A percentile compares a stretch with the other conserved stretches of the same genome.
phyloP scores from a whole-genome alignment of 2,888 invertebrate species.

The Drosophila greeni region DNA sequence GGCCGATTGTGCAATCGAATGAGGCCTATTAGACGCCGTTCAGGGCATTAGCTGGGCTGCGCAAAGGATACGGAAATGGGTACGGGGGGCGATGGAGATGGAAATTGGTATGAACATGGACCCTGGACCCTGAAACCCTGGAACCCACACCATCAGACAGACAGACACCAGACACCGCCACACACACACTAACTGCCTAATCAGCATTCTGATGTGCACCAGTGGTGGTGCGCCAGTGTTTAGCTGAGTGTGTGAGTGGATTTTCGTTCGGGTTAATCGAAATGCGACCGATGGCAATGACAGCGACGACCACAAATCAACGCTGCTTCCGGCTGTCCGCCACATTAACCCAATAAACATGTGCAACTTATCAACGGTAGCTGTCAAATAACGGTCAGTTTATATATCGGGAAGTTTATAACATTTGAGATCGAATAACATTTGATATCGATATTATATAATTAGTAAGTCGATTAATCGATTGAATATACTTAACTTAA shows the following conservation, averaged over 20 bases:
- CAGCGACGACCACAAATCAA: slow-evolving; percentile 27
- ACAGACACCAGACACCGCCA: slow-evolving; percentile 16
- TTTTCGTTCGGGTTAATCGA: slow-evolving; percentile 29
- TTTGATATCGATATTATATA: background rate
- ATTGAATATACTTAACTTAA: background rate
- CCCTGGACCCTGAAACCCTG: background rate
- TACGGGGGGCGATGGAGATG: background rate
- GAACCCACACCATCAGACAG: slow-evolving; percentile 1
- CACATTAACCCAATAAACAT: slow-evolving; percentile 12
- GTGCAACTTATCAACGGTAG: background rate
- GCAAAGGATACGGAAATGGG: slow-evolving; percentile 8
- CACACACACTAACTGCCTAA: slow-evolving; percentile 23
- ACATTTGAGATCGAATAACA: background rate
- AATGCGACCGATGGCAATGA: slow-evolving; percentile 23
- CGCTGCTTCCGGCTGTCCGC: slow-evolving; percentile 5
- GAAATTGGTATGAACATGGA: slow-evolving; percentile 2
- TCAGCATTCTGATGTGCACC: slow-evolving; percentile 34
- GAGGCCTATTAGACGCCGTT: slow-evolving; percentile 29
- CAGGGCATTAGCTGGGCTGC: slow-evolving; percentile 14
- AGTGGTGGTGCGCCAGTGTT: slow-evolving; percentile 16
- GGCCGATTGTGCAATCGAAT: slow-evolving; percentile 44
- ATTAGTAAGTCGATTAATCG: background rate
- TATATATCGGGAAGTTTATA: background rate
- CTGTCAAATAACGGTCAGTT: background rate
- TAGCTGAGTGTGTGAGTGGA: slow-evolving; percentile 35